Percentiles rank a stretch among this genome's conserved stretches.
Conservation (phyloP, 2,797 vertebrate species). For the Serranus cabrilla region DNA sequence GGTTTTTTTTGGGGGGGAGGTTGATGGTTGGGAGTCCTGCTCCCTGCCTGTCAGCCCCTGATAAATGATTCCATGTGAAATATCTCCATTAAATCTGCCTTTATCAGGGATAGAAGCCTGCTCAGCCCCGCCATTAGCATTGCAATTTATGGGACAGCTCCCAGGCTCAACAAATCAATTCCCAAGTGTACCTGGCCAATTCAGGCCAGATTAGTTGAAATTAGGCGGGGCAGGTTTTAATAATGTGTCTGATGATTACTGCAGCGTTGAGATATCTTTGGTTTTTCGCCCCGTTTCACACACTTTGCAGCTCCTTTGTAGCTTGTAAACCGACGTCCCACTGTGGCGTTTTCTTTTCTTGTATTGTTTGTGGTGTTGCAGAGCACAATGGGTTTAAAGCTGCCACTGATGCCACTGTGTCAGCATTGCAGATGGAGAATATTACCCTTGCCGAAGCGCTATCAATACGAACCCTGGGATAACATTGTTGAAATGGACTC, state of each 20-base stretch:
- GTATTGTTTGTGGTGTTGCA: slow-evolving; percentile 43
- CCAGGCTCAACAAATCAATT: slow-evolving; percentile 76
- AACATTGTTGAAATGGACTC: slow-evolving; percentile 30
- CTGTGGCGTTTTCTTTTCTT: slow-evolving; percentile 42
- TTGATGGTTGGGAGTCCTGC: slow-evolving; percentile 19
- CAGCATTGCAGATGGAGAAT: slow-evolving; percentile 44
- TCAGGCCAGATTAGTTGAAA: slow-evolving; percentile 82
- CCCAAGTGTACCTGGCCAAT: slow-evolving; percentile 78
- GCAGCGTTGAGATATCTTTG: slow-evolving; percentile 68
- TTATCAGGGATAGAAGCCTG: slow-evolving; percentile 73
- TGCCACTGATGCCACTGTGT: slow-evolving; percentile 42
- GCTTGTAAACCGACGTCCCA: slow-evolving; percentile 45
- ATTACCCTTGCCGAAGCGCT: slow-evolving; percentile 25
- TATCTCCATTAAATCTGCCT: slow-evolving; percentile 89
- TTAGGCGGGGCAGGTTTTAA: slow-evolving; percentile 74
- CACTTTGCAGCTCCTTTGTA: slow-evolving; percentile 42
- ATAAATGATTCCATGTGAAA: slow-evolving; percentile 87
- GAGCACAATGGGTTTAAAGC: slow-evolving; percentile 44
- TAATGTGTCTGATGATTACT: slow-evolving; percentile 78
- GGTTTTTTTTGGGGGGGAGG: slow-evolving; percentile 8
- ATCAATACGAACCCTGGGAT: slow-evolving; percentile 24
- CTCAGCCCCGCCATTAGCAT: slow-evolving; percentile 82
- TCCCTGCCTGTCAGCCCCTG: slow-evolving; percentile 83
- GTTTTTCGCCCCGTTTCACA: slow-evolving; percentile 44
- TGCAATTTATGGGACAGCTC: slow-evolving; percentile 83